Conservation (phyloP, 1,140 invertebrate genomes). For the Cylas formicarius region DNA sequence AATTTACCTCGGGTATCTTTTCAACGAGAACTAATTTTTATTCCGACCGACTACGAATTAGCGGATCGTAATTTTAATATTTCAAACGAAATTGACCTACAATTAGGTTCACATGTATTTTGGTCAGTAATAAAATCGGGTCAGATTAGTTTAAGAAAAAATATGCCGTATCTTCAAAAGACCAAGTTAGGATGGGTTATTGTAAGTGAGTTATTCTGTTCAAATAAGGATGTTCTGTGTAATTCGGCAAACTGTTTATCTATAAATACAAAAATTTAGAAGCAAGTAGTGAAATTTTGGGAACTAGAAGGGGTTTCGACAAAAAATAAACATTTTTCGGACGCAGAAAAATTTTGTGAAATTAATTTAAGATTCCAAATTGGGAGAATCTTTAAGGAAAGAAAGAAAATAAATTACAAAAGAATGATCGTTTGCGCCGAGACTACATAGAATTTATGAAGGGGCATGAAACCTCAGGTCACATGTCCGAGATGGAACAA, state of each 20-base stretch:
- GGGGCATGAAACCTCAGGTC: constrained; percentile 1
- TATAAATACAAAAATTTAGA: neutral
- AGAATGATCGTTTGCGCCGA: neutral
- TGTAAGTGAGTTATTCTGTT: neutral
- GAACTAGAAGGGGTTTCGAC: constrained; percentile 2
- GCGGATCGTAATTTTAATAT: constrained; percentile 1
- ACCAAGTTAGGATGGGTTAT: too few species aligned
- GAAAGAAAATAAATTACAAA: constrained; percentile 6
- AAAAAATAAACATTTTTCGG: neutral
- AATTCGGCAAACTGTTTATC: neutral
- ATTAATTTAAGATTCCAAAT: neutral
- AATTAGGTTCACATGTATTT: constrained; percentile 1
- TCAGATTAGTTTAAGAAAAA: neutral
- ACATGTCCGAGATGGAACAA: neutral
- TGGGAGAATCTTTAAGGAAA: neutral
- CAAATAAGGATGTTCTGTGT: neutral
- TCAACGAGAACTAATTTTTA: neutral
- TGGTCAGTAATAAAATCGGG: neutral
- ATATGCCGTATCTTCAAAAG: constrained; percentile 1
- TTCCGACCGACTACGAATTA: neutral
- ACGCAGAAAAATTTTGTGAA: constrained; percentile 3
- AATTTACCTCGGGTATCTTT: constrained; percentile 1
- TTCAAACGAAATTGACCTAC: constrained; percentile 1
- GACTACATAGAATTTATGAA: constrained; percentile 6
- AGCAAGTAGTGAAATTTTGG: constrained; percentile 7